Conservation (phyloP, 2,888 invertebrate genomes). For the Marasmarcha lunaedactyla region DNA sequence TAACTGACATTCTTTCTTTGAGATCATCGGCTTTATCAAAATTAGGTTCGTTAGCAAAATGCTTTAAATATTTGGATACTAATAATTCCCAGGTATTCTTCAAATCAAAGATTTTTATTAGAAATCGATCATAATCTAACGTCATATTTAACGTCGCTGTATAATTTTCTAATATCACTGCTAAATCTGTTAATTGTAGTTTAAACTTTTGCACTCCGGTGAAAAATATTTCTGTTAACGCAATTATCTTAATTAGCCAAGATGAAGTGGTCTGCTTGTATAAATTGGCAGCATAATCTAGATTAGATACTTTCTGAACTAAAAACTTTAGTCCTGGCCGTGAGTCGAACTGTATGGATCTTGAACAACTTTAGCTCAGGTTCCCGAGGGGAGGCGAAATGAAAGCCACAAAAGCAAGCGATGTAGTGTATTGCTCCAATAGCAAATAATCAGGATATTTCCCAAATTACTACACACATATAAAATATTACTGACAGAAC, state of each 20-base stretch:
- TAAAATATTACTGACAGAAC: too few species aligned
- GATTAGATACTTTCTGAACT: slow-evolving; percentile 91
- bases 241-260: slow-evolving; percentile 89
- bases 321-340: slow-evolving; percentile 94
- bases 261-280: slow-evolving; percentile 93
- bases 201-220: slow-evolving; percentile 76
- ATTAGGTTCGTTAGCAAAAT: slow-evolving; percentile 44
- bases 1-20: slow-evolving; percentile 46
- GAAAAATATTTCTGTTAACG: slow-evolving; percentile 86
- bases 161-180: slow-evolving; percentile 72
- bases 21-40: slow-evolving; percentile 42
- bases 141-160: slow-evolving; percentile 66
- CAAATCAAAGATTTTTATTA: slow-evolving; percentile 71
- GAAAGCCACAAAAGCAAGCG: too few species aligned
- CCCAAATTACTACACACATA: too few species aligned
- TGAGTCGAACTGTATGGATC: slow-evolving; percentile 84
- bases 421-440: too few species aligned
- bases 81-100: slow-evolving; percentile 73
- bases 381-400: too few species aligned
- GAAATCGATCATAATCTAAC: slow-evolving; percentile 67
- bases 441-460: too few species aligned
- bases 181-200: slow-evolving; percentile 71
- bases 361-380: too few species aligned
- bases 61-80: slow-evolving; percentile 68
- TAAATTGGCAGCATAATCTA: slow-evolving; percentile 89